These are phyloP conservation scores for Prorops nasuta DNA, from an alignment of 1,140 invertebrate genomes.

Conservation along the genomic window DNA sequence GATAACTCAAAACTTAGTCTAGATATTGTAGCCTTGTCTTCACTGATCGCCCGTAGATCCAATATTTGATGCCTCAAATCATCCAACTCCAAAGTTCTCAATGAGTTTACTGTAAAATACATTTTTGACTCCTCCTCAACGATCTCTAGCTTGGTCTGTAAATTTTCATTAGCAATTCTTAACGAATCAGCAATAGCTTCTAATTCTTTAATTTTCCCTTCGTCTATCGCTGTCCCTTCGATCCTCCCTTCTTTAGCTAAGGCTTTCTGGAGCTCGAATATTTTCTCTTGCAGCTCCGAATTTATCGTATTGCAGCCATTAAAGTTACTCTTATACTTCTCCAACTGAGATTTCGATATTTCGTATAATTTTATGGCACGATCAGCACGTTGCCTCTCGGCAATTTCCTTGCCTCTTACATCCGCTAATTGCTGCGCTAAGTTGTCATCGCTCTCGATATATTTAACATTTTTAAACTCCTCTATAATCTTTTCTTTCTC, in stretches of 20 bases:
- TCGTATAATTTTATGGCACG: constrained; percentile 41
- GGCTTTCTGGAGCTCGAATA: constrained; percentile 45
- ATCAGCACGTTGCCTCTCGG: constrained; percentile 45
- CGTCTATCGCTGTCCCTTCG: constrained; percentile 29
- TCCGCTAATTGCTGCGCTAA: constrained; percentile 14
- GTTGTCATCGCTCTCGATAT: not conserved
- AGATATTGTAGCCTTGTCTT: constrained; percentile 65
- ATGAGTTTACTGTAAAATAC: constrained; percentile 37
- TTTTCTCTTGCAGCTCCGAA: constrained; percentile 46
- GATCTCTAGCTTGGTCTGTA: constrained; percentile 41
- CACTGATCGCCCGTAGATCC: constrained; percentile 63
- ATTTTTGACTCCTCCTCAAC: constrained; percentile 41
- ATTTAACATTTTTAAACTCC: not conserved
- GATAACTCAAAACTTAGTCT: constrained; percentile 46
- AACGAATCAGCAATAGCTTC: constrained; percentile 26
- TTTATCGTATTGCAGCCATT: constrained; percentile 39
- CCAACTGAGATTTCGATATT: constrained; percentile 49
- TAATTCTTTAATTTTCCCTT: constrained; percentile 18
- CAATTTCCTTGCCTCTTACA: constrained; percentile 33
- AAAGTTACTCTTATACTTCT: constrained; percentile 44
- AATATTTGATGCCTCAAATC: constrained; percentile 65
- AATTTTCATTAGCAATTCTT: constrained; percentile 30
- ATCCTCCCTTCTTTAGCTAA: constrained; percentile 37
- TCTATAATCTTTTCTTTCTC: constrained; percentile 39
- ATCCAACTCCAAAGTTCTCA: constrained; percentile 58